Base-by-base conservation (phyloP, 2,888 invertebrate species). In the Globia sparganii region DNA sequence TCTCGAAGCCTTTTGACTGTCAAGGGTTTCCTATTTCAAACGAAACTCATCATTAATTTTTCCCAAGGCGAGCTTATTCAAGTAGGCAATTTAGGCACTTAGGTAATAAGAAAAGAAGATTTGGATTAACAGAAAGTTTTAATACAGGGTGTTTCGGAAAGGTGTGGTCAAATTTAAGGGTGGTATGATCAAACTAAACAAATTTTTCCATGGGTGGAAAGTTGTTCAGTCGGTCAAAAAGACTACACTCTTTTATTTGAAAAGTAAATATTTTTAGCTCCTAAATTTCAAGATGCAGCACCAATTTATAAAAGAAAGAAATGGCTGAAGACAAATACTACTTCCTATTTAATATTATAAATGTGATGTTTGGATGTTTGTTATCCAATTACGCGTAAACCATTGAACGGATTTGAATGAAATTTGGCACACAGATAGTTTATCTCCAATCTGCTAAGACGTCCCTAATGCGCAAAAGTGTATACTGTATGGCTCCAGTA, bases 1-100 rank as follows among this genome's bases (percentile, higher is more conserved):
- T 37, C 64, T 69, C 59, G 58, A 72, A 46, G 53, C 53, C 59
- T 69, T 71, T 76, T 59, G 49, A 82, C 56, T 34, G 34, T 28
- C 40, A 65, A 43, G 43, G 13, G 43, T 43, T 43, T 13, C 43
- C 4, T 43, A 13, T 43, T 43, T 43, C 13, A 43, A 43, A 43
- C 13, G 40, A 81, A 78, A 65, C 40, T 58, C 43, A 31, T 37
- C n/a, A 46, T 37, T 6, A 31, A 6, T 59, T 56, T 80, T 18
- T 58, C 2, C 43, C 59, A 15, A 43, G 18, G 28, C 1, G n/a
- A 9, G n/a, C 9, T 13, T 53, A 25, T 46, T 68, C 59, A 59
- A 67, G 53, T 68, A 21, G 28, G 58, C 15, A 18, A 58, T 28
- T 56, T 4, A 56, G 53, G 4, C 8, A 68, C 58, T 15, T 53